Evolutionary conservation across 2,888 invertebrate genomes (phyloP).

Genomic region (Pterostichus niger): DNA sequence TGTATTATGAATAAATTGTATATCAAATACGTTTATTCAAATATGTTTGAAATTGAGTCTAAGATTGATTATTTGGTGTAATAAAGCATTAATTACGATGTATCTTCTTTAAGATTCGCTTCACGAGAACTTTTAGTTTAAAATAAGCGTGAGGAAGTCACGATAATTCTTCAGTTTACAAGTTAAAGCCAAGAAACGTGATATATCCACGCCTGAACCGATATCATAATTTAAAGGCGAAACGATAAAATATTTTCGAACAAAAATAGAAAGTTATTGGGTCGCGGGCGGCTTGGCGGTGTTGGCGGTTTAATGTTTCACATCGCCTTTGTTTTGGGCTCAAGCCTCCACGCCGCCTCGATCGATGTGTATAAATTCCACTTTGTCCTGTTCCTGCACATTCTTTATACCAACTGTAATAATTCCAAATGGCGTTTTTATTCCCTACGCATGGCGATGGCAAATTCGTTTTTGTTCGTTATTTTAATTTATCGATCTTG

Average conservation of each 20-base stretch:
- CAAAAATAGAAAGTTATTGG: constrained; percentile 61
- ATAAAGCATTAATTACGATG: constrained; percentile 23
- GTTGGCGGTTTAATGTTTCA: constrained; percentile 40
- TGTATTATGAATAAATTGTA: too few species aligned
- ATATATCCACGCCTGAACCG: constrained; percentile 34
- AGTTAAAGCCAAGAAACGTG: constrained; percentile 28
- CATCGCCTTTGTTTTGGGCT: constrained; percentile 43
- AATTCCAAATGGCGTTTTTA: constrained; percentile 40
- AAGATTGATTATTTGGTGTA: background rate
- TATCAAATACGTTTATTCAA: too few species aligned
- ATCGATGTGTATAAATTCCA: constrained; percentile 46
- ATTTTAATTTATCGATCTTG: constrained; percentile 43
- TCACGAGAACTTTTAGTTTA: constrained; percentile 27
- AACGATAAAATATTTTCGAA: constrained; percentile 58
- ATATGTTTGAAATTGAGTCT: too few species aligned
- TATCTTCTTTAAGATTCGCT: constrained; percentile 30
- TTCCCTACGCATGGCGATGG: background rate
- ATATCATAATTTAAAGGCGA: constrained; percentile 50
- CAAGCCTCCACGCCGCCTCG: constrained; percentile 1
- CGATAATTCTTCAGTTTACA: constrained; percentile 47
- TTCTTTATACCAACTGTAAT: constrained; percentile 25
- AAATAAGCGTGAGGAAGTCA: constrained; percentile 26
- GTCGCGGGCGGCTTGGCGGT: constrained; percentile 18
- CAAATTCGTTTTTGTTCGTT: constrained; percentile 31
- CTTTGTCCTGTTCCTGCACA: constrained; percentile 33